Evolutionary conservation across 2,797 vertebrate genomes (phyloP), one percentile per base, ranked within the genome.

Genomic region (Chromis chromis): DNA sequence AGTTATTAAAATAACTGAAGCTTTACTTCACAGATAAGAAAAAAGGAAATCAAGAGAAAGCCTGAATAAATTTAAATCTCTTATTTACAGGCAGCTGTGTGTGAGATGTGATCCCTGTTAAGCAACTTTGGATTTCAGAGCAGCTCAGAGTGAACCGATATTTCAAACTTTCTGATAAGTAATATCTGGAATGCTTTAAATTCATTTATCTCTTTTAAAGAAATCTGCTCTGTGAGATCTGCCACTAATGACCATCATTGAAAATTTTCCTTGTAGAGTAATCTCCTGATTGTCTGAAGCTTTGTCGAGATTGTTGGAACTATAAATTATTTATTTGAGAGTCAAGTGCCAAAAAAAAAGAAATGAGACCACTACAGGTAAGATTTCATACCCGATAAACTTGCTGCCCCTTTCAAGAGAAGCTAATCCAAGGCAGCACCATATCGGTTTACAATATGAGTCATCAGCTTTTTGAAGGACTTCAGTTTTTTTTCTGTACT

Each of bases 201-300:
- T 77, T 56, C 49, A 17, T 33, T 61, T 33, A 61, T 54, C 73
- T 85, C 50, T 72, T 77, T 65, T 60, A 10, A 76, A 63, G 31
- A 68, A 44, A 24, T 79, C 56, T 3, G 27, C 27, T 59, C 54
- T 57, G 6, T 67, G 49, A 48, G 72, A 74, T 70, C 50, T 72
- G 53, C 42, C 60, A 63, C 21, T 25, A 46, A 53, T 40, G 50
- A 74, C 27, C 58, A n/a, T 53, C 22, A 58, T 48, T 72, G 4
- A 36, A 60, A 68, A 67, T 65, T 10, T 19, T 72, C 77, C 6
- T 13, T 56, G 49, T 53, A 68, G 46, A 76, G 12, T 78, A 57
- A 71, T 84, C 73, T 52, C 77, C 69, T 92, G 93, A 94, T 94
- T 94, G 93, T 94, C 93, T 85, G 70, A 83, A 91, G 91, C 93